Percentiles rank a stretch among this genome's conserved stretches.
Conservation (phyloP, 2,888 invertebrate genomes). For the Helobdella robusta region DNA sequence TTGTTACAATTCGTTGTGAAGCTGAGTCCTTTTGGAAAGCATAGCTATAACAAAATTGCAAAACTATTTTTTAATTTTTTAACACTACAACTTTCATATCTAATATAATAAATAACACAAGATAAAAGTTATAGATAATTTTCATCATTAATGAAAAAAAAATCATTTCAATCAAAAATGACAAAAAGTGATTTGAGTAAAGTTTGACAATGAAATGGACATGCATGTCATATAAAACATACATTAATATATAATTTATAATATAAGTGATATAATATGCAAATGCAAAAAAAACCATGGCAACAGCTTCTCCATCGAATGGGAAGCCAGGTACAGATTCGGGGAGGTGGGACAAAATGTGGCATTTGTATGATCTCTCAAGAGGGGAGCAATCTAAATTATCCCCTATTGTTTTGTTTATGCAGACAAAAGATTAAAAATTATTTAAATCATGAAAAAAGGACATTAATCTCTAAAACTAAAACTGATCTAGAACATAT, state of each 20-base stretch:
- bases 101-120: too few relatives aligned
- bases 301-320: slow-evolving; percentile 88
- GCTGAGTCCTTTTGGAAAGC: slow-evolving; percentile 82
- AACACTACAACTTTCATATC: too few relatives aligned
- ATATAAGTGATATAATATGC: neutral
- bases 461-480: too few relatives aligned
- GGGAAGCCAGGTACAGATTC: slow-evolving; percentile 70
- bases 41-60: slow-evolving; percentile 60
- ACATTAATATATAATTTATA: neutral
- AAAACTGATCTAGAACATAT: too few relatives aligned
- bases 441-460: neutral
- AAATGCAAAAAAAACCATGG: slow-evolving; percentile 65
- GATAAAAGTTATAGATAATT: too few relatives aligned
- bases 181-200: too few relatives aligned
- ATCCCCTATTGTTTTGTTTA: slow-evolving; percentile 42
- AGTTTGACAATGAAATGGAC: too few relatives aligned
- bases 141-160: too few relatives aligned
- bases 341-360: slow-evolving; percentile 86
- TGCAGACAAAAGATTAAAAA: neutral
- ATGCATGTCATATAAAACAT: too few relatives aligned
- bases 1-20: slow-evolving; percentile 84
- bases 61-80: slow-evolving; percentile 4
- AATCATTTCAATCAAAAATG: too few relatives aligned
- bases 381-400: slow-evolving; percentile 65
- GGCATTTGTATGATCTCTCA: slow-evolving; percentile 85